These are phyloP conservation scores for Spheniscus mendiculus DNA, from an alignment of 2,113 vertebrate genomes.

Conservation along the genomic window DNA sequence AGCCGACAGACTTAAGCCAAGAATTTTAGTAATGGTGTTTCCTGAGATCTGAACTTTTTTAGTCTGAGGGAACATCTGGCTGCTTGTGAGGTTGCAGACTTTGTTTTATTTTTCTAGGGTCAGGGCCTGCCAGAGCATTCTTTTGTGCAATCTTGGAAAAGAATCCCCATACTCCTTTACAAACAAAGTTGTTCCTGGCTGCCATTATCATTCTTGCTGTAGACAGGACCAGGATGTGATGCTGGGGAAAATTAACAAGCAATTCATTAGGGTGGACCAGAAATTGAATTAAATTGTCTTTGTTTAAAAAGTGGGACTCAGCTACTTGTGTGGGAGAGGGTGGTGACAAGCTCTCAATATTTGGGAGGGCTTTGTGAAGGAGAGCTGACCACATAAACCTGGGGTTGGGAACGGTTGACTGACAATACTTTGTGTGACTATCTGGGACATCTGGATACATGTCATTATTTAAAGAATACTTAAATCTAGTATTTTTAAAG, in stretches of 20 bases:
- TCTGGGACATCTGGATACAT: neutral
- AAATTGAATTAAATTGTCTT: neutral
- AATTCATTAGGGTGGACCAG: neutral
- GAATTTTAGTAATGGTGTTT: constrained; percentile 52
- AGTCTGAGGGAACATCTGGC: constrained; percentile 40
- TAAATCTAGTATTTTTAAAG: neutral
- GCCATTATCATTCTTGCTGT: neutral
- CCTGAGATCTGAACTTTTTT: constrained; percentile 30
- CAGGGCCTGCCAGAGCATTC: constrained; percentile 8
- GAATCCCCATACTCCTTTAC: neutral
- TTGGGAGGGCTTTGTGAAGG: neutral
- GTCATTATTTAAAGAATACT: neutral
- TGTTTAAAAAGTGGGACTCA: neutral
- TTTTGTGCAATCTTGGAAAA: constrained; percentile 30
- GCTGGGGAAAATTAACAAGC: neutral
- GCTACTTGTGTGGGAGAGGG: neutral
- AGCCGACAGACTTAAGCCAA: neutral
- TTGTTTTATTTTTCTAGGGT: constrained; percentile 8
- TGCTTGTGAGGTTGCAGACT: constrained; percentile 25
- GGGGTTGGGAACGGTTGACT: neutral
- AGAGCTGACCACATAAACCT: neutral
- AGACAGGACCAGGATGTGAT: neutral
- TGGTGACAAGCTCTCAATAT: neutral
- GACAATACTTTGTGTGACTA: neutral
- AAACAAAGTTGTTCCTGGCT: constrained; percentile 3